These are phyloP conservation scores for Apogon talboti DNA, from an alignment of 2,797 vertebrate genomes.

Conservation along the genomic window DNA sequence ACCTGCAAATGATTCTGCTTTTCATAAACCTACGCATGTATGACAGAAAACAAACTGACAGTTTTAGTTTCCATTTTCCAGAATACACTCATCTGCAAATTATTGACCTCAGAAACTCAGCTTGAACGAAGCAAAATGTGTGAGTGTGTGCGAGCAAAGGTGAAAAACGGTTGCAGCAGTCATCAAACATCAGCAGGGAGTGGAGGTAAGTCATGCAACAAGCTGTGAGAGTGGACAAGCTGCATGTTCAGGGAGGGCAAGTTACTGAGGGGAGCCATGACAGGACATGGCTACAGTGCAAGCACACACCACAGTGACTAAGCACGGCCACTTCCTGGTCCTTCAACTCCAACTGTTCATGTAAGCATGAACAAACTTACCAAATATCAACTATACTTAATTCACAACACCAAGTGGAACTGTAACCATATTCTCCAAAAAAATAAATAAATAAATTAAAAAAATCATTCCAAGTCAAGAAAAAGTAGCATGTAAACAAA, in stretches of 20 bases:
- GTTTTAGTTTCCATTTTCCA: not conserved
- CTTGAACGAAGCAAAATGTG: not conserved
- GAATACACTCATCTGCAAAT: constrained; percentile 2
- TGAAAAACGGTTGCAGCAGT: constrained; percentile 26
- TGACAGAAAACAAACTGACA: not conserved
- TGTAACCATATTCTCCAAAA: constrained; percentile 16
- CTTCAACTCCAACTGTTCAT: constrained; percentile 6
- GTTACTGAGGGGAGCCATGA: constrained; percentile 46
- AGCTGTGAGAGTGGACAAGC: constrained; percentile 66
- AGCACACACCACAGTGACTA: constrained; percentile 59
- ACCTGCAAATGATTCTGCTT: not conserved
- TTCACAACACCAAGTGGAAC: constrained; percentile 21
- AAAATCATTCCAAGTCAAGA: not conserved
- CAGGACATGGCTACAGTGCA: constrained; percentile 42
- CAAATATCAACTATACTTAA: constrained; percentile 43
- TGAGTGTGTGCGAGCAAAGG: constrained; percentile 13
- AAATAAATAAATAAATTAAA: not conserved
- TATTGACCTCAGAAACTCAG: constrained; percentile 3
- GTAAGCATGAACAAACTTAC: constrained; percentile 51
- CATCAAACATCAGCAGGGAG: constrained; percentile 39
- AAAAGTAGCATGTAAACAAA: not conserved
- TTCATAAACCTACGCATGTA: too few relatives aligned
- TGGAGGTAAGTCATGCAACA: constrained; percentile 74
- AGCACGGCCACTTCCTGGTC: constrained; percentile 22
- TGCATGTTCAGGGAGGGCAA: constrained; percentile 50